Evolutionary conservation across 2,888 invertebrate species (phyloP), one percentile per base, ranked within the genome.

Genomic region (Synergus umbraculus): DNA sequence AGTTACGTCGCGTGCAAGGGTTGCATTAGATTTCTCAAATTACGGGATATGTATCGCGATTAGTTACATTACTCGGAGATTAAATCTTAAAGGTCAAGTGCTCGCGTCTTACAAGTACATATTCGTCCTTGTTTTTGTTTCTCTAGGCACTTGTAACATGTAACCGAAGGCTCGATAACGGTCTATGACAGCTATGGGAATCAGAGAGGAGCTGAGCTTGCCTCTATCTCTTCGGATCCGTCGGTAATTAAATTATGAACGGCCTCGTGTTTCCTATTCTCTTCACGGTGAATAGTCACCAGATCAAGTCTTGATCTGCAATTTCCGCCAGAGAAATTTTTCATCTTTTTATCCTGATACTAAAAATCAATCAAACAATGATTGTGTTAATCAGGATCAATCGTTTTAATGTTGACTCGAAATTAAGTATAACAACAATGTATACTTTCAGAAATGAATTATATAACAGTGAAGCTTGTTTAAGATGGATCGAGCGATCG

Each of bases 161-260:
- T 65, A 64, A 65, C 64, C 65, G 78, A 13, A 69, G 49, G 63
- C 43, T 58, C 18, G 60, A 73, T 79, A 79, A 76, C 76, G 79
- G 79, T 69, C 37, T 60, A 49, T 77, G 67, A 77, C 60, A 79
- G 73, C 77, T 77, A 67, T 79, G 77, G 69, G 60, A 79, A 79
- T 66, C 49, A 5, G 54, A 73, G 54, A 49, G 49, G 29, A 46
- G 49, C 8, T 15, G 41, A 67, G 63, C 44, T 44, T 79, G 44
- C 76, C n/a, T 66, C 44, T 76, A 79, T 65, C 63, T 66, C 69
- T 29, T n/a, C 13, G 54, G 54, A 79, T 79, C 67, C 78, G 76
- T 73, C 77, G 18, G 82, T 82, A 82, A 82, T 82, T 82, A 80
- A 82, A 82, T 82, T 79, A 81, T 67, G 81, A 81, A 77, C 79